Evolutionary conservation across 2,888 invertebrate species (phyloP), one percentile per base, ranked within the genome.

Genomic region (Orchesella flavescens): DNA sequence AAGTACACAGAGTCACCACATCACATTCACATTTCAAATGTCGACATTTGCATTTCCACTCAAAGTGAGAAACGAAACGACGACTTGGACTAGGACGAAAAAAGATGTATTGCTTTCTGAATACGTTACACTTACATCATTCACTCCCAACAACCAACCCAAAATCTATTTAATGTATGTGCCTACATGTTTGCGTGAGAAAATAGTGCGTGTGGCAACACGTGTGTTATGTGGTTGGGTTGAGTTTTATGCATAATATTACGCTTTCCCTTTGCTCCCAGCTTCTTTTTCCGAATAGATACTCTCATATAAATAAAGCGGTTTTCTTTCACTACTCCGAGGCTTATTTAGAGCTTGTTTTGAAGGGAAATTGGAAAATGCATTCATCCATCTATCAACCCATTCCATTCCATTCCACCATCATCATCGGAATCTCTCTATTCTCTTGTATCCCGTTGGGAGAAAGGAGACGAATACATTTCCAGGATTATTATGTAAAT

Each of bases 301-400:
- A n/a, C n/a, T n/a, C n/a, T n/a, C 34, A 34, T 34, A 34, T 34
- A 34, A 34, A 34, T 34, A 34, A 34, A 34, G 34, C 34, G 34
- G 34, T 2, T 34, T 34, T 34, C 3, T 34, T 7, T 34, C 34
- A 34, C 34, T 34, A 34, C 34, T n/a, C n/a, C n/a, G 7, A 34
- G 34, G 34, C 34, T 34, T 34, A 34, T 34, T 34, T n/a, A n/a
- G n/a, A n/a, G n/a, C n/a, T 19, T 61, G 61, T 63, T 34, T 63
- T 24, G 63, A 34, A 71, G 34, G 49, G 43, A 71, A 71, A 78
- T 69, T 63, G 59, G 78, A 53, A 78, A 78, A 59, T 71, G 78
- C 78, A 78, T 63, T 78, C 78, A 78, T 78, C 78, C 78, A 78
- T 78, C 71, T 43, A 78, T 61, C 78, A 55, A 71, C 46, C 13